Conservation (phyloP, 2,888 invertebrate genomes). For the Caenorhabditis doughertyi region DNA sequence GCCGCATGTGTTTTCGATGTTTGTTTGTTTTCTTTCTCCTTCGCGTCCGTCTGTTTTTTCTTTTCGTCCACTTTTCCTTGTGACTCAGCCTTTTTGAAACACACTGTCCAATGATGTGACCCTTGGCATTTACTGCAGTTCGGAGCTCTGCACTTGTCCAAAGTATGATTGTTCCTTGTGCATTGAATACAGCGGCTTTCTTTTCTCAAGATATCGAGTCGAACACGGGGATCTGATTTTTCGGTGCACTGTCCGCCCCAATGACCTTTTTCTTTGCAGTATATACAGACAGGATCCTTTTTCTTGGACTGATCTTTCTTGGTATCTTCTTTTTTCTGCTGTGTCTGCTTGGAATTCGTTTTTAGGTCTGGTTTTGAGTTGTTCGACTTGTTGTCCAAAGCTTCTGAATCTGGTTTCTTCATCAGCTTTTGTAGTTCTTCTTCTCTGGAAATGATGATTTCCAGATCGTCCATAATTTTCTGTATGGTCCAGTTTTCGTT, state of each 20-base stretch:
- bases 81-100: too few relatives aligned
- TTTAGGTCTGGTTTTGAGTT: background rate
- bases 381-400: background rate
- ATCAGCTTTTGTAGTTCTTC: background rate
- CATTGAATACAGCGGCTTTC: too few relatives aligned
- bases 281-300: background rate
- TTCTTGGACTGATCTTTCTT: background rate
- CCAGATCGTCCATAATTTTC: background rate
- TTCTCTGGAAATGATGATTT: background rate
- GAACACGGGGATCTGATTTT: background rate
- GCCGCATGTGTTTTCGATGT: background rate
- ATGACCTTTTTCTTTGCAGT: conserved; percentile 10
- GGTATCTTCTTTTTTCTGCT: background rate
- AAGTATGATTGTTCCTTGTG: too few relatives aligned
- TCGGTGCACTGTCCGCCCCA: background rate
- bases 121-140: background rate
- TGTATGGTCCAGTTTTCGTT: background rate
- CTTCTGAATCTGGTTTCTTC: background rate
- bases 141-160: too few relatives aligned
- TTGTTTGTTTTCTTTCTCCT: background rate
- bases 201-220: background rate
- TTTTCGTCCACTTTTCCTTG: too few relatives aligned
- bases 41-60: too few relatives aligned
- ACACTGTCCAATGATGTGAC: background rate
- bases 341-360: background rate